Base-by-base conservation (phyloP, 2,888 invertebrate genomes). In the Cryptocheilus praepositus region DNA sequence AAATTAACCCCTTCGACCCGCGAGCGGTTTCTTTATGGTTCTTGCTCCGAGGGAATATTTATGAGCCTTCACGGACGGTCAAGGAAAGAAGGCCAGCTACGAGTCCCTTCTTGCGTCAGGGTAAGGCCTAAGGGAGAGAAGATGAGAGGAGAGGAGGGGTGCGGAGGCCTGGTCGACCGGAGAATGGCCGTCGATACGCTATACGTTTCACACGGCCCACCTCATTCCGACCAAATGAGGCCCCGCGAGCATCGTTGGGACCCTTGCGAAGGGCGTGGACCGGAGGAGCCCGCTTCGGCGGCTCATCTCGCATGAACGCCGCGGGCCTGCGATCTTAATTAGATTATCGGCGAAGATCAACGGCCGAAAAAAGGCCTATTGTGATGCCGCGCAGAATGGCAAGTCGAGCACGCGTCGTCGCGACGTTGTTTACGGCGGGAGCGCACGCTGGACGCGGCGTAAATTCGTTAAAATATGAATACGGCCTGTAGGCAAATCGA, bases 1-100 rank as follows among this genome's bases (percentile, higher is more conserved):
- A 81, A 82, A 76, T 84, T 85, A 88, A 86, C 87, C 88, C 84
- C 86, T 86, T 78, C 80, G 74, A 78, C 79, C 83, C 81, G 81
- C 82, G 79, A 86, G 86, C 86, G 83, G 85, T 86, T 86, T 85
- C 86, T 87, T 87, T 87, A 88, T 85, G 85, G 79, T 76, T 79
- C 82, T 85, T 82, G 80, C 83, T 81, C 73, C 77, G 71, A 73
- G 63, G 71, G 85, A 87, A 86, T 87, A 88, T 88, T 88, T 88
- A 88, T 81, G 88, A 85, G 82, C 83, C 80, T 84, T 80, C 80
- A 77, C 73, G 76, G 76, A 75, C 54, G 64, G 43, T 28, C 62
- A 49, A 46, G 21, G 52, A 51, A 55, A 36, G 36, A 53, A 15
- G 16, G 25, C 7, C 22, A 16, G n/a, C 19, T 16, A 16, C 18